Conservation (phyloP, 2,113 vertebrate genomes). For the Malaclemys terrapin region DNA sequence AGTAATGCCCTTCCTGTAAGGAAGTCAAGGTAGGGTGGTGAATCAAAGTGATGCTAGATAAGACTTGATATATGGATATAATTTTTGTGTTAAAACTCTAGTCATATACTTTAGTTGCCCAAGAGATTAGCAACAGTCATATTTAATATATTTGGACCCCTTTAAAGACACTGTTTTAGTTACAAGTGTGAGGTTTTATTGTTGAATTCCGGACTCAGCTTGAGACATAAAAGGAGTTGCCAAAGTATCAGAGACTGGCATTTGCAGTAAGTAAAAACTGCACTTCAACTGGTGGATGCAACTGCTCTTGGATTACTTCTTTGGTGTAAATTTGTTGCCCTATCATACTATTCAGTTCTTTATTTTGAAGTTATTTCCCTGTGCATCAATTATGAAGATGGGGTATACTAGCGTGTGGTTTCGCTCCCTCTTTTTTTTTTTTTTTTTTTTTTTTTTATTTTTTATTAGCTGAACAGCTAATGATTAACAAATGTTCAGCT, state of each 20-base stretch:
- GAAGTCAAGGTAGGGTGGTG: constrained; percentile 74
- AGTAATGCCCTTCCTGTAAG: constrained; percentile 78
- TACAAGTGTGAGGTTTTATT: constrained; percentile 56
- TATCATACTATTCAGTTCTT: constrained; percentile 64
- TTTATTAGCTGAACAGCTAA: constrained; percentile 62
- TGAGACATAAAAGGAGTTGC: constrained; percentile 75
- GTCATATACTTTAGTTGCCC: constrained; percentile 9
- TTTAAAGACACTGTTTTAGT: constrained; percentile 13
- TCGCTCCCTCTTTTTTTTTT: neutral
- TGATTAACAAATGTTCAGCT: constrained; percentile 73
- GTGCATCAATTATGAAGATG: neutral
- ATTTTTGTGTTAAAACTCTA: constrained; percentile 52
- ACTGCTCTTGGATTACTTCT: constrained; percentile 52
- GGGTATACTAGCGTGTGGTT: neutral
- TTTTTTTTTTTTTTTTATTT: neutral
- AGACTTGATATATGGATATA: constrained; percentile 70
- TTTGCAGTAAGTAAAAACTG: constrained; percentile 75
- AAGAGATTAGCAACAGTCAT: constrained; percentile 30
- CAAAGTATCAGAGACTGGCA: constrained; percentile 73
- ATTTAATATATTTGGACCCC: constrained; percentile 25
- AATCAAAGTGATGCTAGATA: constrained; percentile 77
- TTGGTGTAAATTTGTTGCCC: constrained; percentile 71
- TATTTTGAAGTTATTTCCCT: neutral
- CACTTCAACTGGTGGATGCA: constrained; percentile 79
- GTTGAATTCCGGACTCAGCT: constrained; percentile 73